phyloP scores from a whole-genome alignment of 2,888 invertebrate genomes.

The Andrena chrysosceles region DNA sequence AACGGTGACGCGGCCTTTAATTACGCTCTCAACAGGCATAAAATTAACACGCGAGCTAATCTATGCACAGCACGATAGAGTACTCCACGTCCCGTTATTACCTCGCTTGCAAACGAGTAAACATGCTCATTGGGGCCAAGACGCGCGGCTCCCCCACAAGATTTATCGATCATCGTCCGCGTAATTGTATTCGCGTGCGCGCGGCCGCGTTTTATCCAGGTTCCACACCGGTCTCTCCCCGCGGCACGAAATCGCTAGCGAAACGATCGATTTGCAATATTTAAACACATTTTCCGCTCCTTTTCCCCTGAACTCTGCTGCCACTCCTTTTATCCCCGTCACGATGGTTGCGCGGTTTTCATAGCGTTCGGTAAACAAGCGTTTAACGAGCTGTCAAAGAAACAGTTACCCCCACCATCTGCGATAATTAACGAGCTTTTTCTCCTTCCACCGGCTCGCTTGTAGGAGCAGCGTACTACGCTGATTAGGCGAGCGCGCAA shows the following conservation, averaged over 20 bases:
- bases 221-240: not conserved
- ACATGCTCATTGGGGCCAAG: conserved; percentile 37
- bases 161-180: conserved; percentile 44
- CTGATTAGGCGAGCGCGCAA: conserved; percentile 45
- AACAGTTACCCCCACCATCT: conserved; percentile 27
- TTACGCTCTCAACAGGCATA: conserved; percentile 17
- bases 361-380: conserved; percentile 29
- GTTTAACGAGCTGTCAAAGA: conserved; percentile 53
- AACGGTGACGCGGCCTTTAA: conserved; percentile 37
- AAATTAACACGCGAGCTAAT: conserved; percentile 37
- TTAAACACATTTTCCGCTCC: not conserved
- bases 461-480: conserved; percentile 20
- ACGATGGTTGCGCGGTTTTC: not conserved
- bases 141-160: conserved; percentile 9
- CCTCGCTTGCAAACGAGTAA: conserved; percentile 29
- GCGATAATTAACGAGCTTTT: conserved; percentile 48
- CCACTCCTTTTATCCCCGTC: too few relatives aligned
- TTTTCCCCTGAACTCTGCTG: not conserved
- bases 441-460: conserved; percentile 15
- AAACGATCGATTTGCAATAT: not conserved
- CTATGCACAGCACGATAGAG: conserved; percentile 26
- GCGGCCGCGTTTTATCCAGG: conserved; percentile 12
- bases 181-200: conserved; percentile 37
- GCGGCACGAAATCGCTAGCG: not conserved
- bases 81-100: conserved; percentile 50